Evolutionary conservation across 2,113 vertebrate species (phyloP).

Genomic region (Salvelinus alpinus): DNA sequence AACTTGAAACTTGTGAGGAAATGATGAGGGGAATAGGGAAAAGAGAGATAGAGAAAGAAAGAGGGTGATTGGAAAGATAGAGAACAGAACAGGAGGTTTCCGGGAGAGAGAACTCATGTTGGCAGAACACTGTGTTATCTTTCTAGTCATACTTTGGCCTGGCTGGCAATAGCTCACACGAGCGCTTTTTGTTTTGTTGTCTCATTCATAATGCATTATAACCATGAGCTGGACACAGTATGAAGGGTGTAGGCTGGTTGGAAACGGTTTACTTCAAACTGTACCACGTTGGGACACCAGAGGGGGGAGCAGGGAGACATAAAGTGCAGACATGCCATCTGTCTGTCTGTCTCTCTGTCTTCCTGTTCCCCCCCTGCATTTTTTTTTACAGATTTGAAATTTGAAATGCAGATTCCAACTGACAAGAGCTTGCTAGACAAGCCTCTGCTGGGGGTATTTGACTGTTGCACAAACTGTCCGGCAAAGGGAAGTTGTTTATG

Average conservation of each 20-base stretch:
- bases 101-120: neutral
- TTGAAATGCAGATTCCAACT: neutral
- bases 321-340: neutral
- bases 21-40: neutral
- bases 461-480: neutral
- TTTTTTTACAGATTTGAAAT: neutral
- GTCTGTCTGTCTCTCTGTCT: neutral
- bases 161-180: neutral
- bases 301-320: neutral
- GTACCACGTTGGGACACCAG: neutral
- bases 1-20: no score
- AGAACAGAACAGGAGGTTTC: conserved; percentile 1
- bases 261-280: neutral
- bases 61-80: neutral
- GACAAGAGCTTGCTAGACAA: neutral
- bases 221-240: neutral
- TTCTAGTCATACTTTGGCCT: neutral
- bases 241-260: neutral
- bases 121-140: conserved; percentile 8
- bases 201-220: conserved; percentile 2
- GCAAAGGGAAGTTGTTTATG: neutral
- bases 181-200: neutral
- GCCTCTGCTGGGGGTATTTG: neutral
- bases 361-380: no score
- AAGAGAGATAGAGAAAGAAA: neutral